These are phyloP conservation scores for Thaumetopoea pityocampa DNA, from an alignment of 1,140 invertebrate genomes.

Conservation along the genomic window DNA sequence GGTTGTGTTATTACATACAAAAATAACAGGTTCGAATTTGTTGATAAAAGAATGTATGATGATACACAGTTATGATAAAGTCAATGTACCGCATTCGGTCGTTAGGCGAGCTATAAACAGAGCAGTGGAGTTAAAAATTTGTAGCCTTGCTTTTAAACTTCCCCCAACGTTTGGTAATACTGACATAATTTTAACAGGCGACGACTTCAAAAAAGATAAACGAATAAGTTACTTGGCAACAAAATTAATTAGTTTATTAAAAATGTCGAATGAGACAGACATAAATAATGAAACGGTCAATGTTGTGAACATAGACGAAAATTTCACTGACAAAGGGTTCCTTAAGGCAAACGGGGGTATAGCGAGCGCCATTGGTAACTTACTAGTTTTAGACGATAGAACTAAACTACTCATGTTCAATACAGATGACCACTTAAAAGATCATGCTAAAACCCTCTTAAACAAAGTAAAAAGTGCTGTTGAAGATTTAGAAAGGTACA, in stretches of 20 bases:
- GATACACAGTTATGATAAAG: not conserved
- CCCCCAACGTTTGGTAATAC: slow-evolving; percentile 9
- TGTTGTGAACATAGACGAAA: slow-evolving; percentile 1
- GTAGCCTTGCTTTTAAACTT: slow-evolving; percentile 4
- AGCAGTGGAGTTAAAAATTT: not conserved
- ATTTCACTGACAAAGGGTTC: not conserved
- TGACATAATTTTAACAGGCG: slow-evolving; percentile 3
- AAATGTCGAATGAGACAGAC: not conserved
- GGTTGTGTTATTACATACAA: slow-evolving; percentile 2
- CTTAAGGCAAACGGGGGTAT: slow-evolving; percentile 1
- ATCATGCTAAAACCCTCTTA: not conserved
- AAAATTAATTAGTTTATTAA: not conserved
- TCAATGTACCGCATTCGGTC: not conserved
- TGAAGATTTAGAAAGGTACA: not conserved
- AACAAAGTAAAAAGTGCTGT: not conserved
- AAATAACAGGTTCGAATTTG: slow-evolving; percentile 1
- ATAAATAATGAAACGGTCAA: not conserved
- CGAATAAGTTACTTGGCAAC: not conserved
- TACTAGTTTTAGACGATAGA: not conserved
- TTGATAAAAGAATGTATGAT: too few species aligned
- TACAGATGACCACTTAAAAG: not conserved
- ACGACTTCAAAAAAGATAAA: not conserved
- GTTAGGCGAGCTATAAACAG: not conserved
- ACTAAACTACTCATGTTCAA: slow-evolving; percentile 6
- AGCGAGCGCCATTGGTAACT: not conserved